Evolutionary conservation across 2,888 invertebrate species (phyloP).

Genomic region (Lissonota sp.): DNA sequence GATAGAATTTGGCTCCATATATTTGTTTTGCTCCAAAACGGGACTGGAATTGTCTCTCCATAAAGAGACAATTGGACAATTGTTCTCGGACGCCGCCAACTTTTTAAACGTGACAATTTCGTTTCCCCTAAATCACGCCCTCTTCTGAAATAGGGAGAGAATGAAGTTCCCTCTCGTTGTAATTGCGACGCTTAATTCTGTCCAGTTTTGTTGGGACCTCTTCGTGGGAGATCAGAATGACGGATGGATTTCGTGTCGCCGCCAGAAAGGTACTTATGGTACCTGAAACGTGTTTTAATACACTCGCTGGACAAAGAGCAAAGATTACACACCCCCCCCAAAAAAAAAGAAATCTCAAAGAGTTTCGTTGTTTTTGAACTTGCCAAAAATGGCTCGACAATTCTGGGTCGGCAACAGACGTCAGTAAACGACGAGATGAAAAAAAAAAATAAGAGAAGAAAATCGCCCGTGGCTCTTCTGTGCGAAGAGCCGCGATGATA

Average conservation of each 20-base stretch:
- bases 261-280: slow-evolving; percentile 17
- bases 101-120: not conserved
- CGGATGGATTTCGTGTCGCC: slow-evolving; percentile 29
- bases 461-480: slow-evolving; percentile 23
- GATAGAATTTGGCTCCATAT: too few species aligned
- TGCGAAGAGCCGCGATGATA: slow-evolving; percentile 41
- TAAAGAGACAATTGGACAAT: too few species aligned
- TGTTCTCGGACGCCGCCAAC: too few species aligned
- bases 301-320: slow-evolving; percentile 20
- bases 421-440: slow-evolving; percentile 16
- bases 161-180: not conserved
- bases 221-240: slow-evolving; percentile 11
- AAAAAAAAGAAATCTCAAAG: too few species aligned
- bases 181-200: slow-evolving; percentile 54
- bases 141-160: slow-evolving; percentile 32
- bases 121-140: slow-evolving; percentile 8
- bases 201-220: slow-evolving; percentile 40
- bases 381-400: slow-evolving; percentile 55
- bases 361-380: slow-evolving; percentile 34
- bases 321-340: not conserved
- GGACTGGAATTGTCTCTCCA: too few species aligned
- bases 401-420: not conserved
- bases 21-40: too few species aligned
- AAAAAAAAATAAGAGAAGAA: slow-evolving; percentile 35
- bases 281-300: slow-evolving; percentile 5